phyloP scores from a whole-genome alignment of 1,140 invertebrate species.

The Dolichoris vasculosae region DNA sequence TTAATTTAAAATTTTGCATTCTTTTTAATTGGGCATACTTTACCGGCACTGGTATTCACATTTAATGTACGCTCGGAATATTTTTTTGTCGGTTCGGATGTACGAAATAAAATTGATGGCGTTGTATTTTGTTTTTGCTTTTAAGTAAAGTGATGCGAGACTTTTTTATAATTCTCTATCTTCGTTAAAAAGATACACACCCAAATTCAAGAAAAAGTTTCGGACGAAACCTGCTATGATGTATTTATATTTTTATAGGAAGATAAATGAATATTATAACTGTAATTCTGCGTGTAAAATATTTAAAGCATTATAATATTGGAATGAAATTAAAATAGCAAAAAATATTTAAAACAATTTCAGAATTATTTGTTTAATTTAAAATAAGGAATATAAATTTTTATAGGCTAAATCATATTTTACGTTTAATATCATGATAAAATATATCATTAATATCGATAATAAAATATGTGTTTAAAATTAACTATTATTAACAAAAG shows the following conservation, averaged over 20 bases:
- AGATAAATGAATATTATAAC: background rate
- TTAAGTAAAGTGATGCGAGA: constrained; percentile 41
- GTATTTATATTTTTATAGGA: background rate
- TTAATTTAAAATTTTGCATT: constrained; percentile 20
- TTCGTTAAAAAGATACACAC: constrained; percentile 7
- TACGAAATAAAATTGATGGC: constrained; percentile 42
- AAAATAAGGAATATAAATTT: background rate
- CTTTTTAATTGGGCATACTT: constrained; percentile 38
- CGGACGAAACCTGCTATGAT: background rate
- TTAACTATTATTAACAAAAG: too few relatives aligned
- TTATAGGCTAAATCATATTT: background rate
- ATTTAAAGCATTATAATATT: background rate
- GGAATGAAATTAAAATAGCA: background rate
- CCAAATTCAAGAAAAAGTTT: background rate
- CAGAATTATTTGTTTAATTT: background rate
- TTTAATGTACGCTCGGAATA: constrained; percentile 7
- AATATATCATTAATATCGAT: too few relatives aligned
- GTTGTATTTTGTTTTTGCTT: constrained; percentile 39
- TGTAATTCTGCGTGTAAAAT: background rate
- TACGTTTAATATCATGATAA: too few relatives aligned
- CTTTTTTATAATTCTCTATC: constrained; percentile 19
- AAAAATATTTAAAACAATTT: background rate
- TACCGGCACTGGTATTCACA: constrained; percentile 18
- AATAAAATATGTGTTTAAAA: too few relatives aligned
- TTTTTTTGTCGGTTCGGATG: constrained; percentile 30